Evolutionary conservation across 2,888 invertebrate species (phyloP).

Genomic region (Rhamnusium bicolor): DNA sequence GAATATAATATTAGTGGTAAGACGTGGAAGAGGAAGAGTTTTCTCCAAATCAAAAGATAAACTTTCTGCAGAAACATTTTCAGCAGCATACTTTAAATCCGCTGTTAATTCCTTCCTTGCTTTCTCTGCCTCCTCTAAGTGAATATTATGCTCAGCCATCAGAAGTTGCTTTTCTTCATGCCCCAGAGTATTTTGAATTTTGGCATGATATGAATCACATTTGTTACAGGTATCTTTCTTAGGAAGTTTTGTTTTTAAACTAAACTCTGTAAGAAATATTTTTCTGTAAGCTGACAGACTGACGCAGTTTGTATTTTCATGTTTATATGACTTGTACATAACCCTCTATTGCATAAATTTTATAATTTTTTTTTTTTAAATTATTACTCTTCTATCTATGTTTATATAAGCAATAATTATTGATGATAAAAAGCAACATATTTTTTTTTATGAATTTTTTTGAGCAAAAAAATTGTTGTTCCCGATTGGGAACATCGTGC

Average conservation of each 20-base stretch:
- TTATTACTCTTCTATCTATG: too few species aligned
- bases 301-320: slow-evolving; percentile 30
- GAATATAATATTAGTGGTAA: slow-evolving; percentile 50
- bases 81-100: slow-evolving; percentile 13
- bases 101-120: slow-evolving; percentile 6
- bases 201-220: slow-evolving; percentile 10
- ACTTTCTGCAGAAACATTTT: slow-evolving; percentile 64
- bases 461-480: too few species aligned
- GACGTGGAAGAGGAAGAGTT: slow-evolving; percentile 36
- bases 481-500: too few species aligned
- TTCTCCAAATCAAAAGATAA: slow-evolving; percentile 66
- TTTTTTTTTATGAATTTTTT: too few species aligned
- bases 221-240: slow-evolving; percentile 27
- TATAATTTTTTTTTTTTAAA: too few species aligned
- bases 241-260: slow-evolving; percentile 18
- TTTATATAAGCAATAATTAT: too few species aligned
- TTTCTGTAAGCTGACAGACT: slow-evolving; percentile 18
- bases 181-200: background rate
- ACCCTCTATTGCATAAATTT: background rate
- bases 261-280: slow-evolving; percentile 31
- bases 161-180: too few species aligned
- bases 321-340: slow-evolving; percentile 33
- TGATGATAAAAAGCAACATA: too few species aligned
- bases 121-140: slow-evolving; percentile 21
- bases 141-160: background rate